Base-by-base conservation (phyloP, 2,888 invertebrate species). In the Drosophila heteroneura region DNA sequence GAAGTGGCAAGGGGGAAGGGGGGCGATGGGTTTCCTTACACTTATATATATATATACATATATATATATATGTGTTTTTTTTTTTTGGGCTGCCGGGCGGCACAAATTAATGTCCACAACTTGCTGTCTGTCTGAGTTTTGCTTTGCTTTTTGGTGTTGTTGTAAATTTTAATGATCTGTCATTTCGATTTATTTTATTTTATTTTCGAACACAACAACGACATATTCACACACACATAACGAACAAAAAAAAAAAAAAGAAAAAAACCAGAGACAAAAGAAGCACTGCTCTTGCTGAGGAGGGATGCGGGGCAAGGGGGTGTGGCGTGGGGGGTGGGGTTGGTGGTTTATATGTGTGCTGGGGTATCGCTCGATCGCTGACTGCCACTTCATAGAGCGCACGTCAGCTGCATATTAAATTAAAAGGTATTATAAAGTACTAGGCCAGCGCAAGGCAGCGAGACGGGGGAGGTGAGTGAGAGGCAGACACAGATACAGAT, bases 151-250 rank as follows among this genome's bases (percentile, higher is more conserved):
- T 59, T 81, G 72, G 64, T 85, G 89, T 87, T 89, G 86, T 89
- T 91, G 84, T 90, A 82, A 90, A 91, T 90, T 92, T 93, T 92
- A 92, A 93, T 92, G 93, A 93, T 93, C 93, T 93, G 93, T 93
- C 92, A 92, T 93, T 92, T 92, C 93, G 93, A 93, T 92, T 92
- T 93, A 92, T 92, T 92, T 92, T 85, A 86, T 89, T 85, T 86
- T 90, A 79, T 79, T 79, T 79, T 79, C 89, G 82, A 87, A 83
- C 81, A 84, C 77, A 66, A 83, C 76, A 65, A 66, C 70, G 47
- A 67, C n/a, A 82, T 63, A 68, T 54, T 67, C 35, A 66, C 39
- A 69, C 47, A 59, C 22, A 37, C n/a, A 26, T 22, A 47, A 22
- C 12, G 12, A 33, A 33, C n/a, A 33, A 10, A 32, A 7, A 10